Conservation (phyloP, 2,888 invertebrate genomes). For the Formica aserva region DNA sequence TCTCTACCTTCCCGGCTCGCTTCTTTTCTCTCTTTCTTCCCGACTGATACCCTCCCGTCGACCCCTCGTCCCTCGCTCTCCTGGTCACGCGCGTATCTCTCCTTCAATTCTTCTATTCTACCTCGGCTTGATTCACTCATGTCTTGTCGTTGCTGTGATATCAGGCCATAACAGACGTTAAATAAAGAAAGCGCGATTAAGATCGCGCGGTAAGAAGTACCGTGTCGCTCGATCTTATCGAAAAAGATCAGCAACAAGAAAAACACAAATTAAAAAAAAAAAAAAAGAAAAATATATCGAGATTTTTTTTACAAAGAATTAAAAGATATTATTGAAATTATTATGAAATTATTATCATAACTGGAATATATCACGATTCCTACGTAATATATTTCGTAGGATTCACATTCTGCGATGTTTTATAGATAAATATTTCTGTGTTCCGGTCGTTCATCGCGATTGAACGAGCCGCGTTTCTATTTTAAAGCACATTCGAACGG, state of each 20-base stretch:
- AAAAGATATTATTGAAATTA: neutral
- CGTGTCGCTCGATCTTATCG: neutral
- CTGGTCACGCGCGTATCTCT: constrained; percentile 40
- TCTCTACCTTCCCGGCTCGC: constrained; percentile 77
- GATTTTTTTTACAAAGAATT: neutral
- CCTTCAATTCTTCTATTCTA: constrained; percentile 56
- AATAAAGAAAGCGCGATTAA: constrained; percentile 74
- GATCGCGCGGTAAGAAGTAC: constrained; percentile 10
- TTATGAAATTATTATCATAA: neutral
- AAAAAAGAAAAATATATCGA: neutral
- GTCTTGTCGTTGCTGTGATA: constrained; percentile 69
- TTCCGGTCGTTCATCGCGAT: neutral
- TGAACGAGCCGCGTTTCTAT: constrained; percentile 50
- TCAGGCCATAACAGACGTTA: constrained; percentile 71
- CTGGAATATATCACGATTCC: neutral
- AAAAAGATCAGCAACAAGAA: neutral
- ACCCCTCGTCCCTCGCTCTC: constrained; percentile 60
- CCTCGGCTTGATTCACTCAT: constrained; percentile 60
- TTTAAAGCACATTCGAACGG: constrained; percentile 65
- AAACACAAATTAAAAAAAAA: neutral
- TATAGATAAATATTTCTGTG: neutral
- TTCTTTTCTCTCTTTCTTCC: constrained; percentile 48
- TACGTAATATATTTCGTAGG: neutral
- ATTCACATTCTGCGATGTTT: neutral
- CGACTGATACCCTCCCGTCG: constrained; percentile 44